Base-by-base conservation (phyloP, 1,140 invertebrate genomes). In the Bombus sibiricus region DNA sequence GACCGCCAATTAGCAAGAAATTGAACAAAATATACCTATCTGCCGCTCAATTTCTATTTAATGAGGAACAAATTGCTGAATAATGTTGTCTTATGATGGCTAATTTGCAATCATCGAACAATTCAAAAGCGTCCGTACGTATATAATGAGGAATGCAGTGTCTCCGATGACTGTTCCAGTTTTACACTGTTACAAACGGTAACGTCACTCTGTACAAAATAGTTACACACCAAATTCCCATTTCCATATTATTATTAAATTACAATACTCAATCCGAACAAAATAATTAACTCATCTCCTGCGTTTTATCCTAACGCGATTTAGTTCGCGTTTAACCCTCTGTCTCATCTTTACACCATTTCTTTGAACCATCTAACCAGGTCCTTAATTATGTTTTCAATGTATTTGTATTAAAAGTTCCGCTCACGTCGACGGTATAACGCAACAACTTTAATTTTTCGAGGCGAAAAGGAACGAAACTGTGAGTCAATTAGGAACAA, bases 401-500 rank as follows among this genome's bases (percentile, higher is more conserved):
- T 18, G 2, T 22, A 2, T 8, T 22, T 10, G 12, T 10, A 32
- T 57, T 34, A 32, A 10, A 81, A 81, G 18, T 57, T 81, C 18
- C 25, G 34, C 25, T 12, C n/a, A 2, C 10, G 18, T 12, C 64
- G 25, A 47, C 15, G 47, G 37, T 28, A 25, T 53, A 69, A 39
- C 62, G 28, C 78, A 32, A 15, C 22, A 57, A 32, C 34, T 59
- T 37, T 73, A 73, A 73, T 74, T 73, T 62, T 62, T 74, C 28
- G 34, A 6, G 25, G 34, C 34, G 22, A 2, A 9, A 15, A n/a
- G 28, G 28, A 28, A 47, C 62, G 59, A 69, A 78, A 87, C 86
- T 78, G 12, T 5, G 34, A 78, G 68, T 81, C 66, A 89, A 83
- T 89, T 85, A 62, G 74, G n/a, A n/a, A 22, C 47, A 37, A 80